These are phyloP conservation scores for Sarcophilus harrisii DNA, from an alignment of 2,797 vertebrate species.

Conservation along the genomic window DNA sequence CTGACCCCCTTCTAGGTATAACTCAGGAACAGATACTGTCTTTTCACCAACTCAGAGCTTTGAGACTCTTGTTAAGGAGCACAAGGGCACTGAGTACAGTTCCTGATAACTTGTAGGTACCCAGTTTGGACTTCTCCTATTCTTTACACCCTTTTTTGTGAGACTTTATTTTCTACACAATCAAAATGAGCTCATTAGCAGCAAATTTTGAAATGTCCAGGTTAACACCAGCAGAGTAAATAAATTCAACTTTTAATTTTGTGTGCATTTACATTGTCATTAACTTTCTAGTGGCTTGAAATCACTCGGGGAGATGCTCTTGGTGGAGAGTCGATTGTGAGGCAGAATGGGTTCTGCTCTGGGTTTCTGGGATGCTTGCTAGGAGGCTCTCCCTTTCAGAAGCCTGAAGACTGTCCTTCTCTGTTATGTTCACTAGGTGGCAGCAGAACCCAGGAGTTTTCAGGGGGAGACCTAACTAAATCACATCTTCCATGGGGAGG, in stretches of 20 bases:
- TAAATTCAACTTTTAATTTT: not conserved
- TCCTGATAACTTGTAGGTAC: not conserved
- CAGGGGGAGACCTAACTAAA: not conserved
- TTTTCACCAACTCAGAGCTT: not conserved
- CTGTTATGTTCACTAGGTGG: slow-evolving; percentile 77
- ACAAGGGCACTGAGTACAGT: not conserved
- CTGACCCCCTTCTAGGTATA: not conserved
- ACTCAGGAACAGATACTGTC: not conserved
- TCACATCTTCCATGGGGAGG: not conserved
- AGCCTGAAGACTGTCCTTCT: not conserved
- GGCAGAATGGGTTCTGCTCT: not conserved
- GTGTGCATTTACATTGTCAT: not conserved
- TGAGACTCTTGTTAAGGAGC: not conserved
- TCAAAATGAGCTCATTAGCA: not conserved
- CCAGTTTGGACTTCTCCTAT: not conserved
- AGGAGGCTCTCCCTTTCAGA: not conserved
- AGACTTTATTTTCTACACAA: not conserved
- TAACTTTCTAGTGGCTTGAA: not conserved
- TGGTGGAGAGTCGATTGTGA: not conserved
- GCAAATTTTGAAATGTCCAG: not conserved
- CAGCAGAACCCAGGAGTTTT: slow-evolving; percentile 74
- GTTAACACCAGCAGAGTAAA: not conserved
- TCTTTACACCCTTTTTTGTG: not conserved
- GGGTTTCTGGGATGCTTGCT: not conserved
- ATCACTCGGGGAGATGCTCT: not conserved